These are phyloP conservation scores for Drosophila repletoides DNA, from an alignment of 1,140 invertebrate genomes.

Conservation along the genomic window DNA sequence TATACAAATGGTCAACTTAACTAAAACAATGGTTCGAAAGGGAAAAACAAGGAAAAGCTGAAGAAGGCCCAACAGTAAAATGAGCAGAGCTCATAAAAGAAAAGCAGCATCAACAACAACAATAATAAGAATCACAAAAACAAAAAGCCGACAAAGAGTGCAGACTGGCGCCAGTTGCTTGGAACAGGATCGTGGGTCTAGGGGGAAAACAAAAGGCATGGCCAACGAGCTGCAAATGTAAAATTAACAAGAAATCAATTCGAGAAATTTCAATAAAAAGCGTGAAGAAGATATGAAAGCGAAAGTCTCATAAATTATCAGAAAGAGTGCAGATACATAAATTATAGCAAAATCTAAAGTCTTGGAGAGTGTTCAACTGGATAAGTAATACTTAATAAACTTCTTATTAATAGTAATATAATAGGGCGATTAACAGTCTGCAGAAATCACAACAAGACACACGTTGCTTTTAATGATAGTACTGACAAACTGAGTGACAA, in stretches of 20 bases:
- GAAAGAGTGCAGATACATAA: not conserved
- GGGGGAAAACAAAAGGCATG: constrained; percentile 37
- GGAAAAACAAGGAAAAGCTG: too few relatives aligned
- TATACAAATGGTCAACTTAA: constrained; percentile 80
- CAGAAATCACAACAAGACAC: too few relatives aligned
- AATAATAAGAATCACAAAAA: not conserved
- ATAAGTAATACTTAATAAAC: too few relatives aligned
- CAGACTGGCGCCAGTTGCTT: constrained; percentile 53
- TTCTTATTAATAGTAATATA: too few relatives aligned
- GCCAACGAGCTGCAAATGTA: constrained; percentile 75
- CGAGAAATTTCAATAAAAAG: constrained; percentile 50
- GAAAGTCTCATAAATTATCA: not conserved
- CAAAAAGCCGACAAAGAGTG: constrained; percentile 43
- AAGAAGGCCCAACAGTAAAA: constrained; percentile 51
- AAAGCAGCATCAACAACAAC: constrained; percentile 30
- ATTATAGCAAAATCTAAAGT: too few relatives aligned
- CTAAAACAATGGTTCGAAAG: constrained; percentile 70
- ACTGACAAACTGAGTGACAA: too few relatives aligned
- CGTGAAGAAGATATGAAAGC: not conserved
- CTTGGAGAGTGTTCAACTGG: too few relatives aligned
- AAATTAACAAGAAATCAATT: constrained; percentile 80
- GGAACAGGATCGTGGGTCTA: not conserved
- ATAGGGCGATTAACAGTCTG: too few relatives aligned
- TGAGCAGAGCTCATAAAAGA: constrained; percentile 64
- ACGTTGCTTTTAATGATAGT: too few relatives aligned